These are phyloP conservation scores for Brachionus rubens DNA, from an alignment of 1,140 invertebrate genomes.

Conservation along the genomic window DNA sequence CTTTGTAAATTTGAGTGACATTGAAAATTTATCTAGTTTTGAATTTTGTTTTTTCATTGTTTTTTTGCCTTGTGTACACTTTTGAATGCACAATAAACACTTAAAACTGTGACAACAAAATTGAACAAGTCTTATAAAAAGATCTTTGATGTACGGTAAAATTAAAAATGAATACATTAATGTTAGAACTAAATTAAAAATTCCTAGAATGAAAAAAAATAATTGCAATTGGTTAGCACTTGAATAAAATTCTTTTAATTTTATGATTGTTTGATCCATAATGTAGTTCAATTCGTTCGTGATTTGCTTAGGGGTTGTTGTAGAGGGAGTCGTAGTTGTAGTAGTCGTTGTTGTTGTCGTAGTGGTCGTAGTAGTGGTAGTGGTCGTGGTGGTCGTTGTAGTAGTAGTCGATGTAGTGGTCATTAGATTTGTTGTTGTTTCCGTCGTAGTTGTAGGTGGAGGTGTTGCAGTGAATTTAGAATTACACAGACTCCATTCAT, in stretches of 20 bases:
- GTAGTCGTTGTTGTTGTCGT: not conserved
- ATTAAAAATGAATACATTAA: conserved; percentile 8
- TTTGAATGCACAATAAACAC: not conserved
- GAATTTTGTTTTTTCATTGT: conserved; percentile 5
- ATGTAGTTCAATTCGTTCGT: not conserved
- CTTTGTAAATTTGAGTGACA: conserved; percentile 3
- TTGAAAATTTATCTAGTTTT: not conserved
- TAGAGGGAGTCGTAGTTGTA: not conserved
- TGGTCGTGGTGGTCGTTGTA: not conserved
- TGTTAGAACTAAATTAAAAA: conserved; percentile 1
- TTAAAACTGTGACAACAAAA: not conserved
- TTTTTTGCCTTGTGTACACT: not conserved
- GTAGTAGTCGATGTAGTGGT: not conserved
- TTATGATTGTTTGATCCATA: not conserved
- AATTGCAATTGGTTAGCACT: not conserved
- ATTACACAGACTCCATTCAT: not conserved
- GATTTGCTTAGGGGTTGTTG: not conserved
- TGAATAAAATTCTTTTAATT: conserved; percentile 37
- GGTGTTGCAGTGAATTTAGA: not conserved
- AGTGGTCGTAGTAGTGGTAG: not conserved
- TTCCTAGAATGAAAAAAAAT: conserved; percentile 5
- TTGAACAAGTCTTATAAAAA: not conserved
- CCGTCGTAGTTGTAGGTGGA: not conserved
- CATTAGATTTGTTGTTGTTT: not conserved
- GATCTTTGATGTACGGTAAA: not conserved